phyloP scores from a whole-genome alignment of 2,797 vertebrate genomes.

The Scyliorhinus canicula region DNA sequence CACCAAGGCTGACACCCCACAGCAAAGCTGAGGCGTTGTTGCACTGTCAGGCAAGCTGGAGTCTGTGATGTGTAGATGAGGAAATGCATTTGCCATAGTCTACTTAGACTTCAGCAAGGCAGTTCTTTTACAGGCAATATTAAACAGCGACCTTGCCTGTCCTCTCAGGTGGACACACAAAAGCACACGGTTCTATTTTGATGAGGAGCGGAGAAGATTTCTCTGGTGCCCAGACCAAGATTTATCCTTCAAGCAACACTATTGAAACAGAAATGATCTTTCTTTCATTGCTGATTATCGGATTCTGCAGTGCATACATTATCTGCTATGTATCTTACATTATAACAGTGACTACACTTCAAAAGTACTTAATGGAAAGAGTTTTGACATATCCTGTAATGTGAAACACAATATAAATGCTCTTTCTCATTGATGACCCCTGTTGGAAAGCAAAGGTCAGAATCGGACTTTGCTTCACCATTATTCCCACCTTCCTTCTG shows the following conservation, averaged over 20 bases:
- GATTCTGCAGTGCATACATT: background rate
- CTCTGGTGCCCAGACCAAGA: background rate
- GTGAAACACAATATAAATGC: background rate
- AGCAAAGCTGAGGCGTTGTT: background rate
- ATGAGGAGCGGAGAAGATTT: background rate
- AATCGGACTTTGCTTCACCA: background rate
- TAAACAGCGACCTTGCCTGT: background rate
- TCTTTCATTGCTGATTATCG: too few relatives aligned
- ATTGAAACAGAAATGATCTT: background rate
- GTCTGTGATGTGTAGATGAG: too few relatives aligned
- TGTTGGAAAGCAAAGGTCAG: background rate
- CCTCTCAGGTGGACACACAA: background rate
- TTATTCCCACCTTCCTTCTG: background rate
- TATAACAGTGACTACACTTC: background rate
- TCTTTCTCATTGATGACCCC: background rate
- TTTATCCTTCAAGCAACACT: background rate
- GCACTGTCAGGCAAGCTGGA: too few relatives aligned
- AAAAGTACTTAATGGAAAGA: background rate
- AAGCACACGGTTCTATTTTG: background rate
- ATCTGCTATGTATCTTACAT: background rate
- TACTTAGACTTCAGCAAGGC: too few relatives aligned
- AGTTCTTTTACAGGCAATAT: background rate
- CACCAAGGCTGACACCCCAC: background rate
- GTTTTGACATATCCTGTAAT: background rate
- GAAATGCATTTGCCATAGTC: too few relatives aligned